Evolutionary conservation across 2,113 vertebrate genomes (phyloP), one percentile per base, ranked within the genome.

Genomic region (Galbula dea): DNA sequence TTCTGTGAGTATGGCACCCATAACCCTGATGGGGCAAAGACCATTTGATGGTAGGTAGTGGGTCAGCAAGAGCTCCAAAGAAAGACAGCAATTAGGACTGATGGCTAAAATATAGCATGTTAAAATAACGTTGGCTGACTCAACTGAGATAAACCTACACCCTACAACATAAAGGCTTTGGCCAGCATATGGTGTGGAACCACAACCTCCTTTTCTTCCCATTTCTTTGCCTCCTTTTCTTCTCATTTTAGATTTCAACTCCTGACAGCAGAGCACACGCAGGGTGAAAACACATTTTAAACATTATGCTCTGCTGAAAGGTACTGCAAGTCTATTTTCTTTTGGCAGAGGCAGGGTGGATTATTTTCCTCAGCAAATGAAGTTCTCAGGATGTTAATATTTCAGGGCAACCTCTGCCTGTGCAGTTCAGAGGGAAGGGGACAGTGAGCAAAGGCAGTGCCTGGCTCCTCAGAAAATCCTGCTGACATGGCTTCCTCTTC

Each of bases 401-500:
- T 62, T 76, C 62, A 84, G 93, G 77, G 84, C 54, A 79, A 45
- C 6, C 92, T 46, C 86, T 65, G 90, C 51, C 63, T 45, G 7
- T 16, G 54, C 76, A 82, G 62, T 21, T 49, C 17, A 1, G 27
- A 88, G 73, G 74, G 22, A 77, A 82, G 86, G 66, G 62, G 34
- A 36, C 1, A 0, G 93, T 0, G 27, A 91, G 79, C 1, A 1
- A 49, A 65, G 82, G 88, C 34, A 3, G 36, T 3, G 16, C 57
- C 19, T 83, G 73, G 59, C 1, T 83, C 63, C 84, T 92, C 63
- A 26, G 86, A 62, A 91, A 85, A 90, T 63, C 93, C 87, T 67
- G 89, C 94, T 94, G 94, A 94, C 81, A 62, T 81, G 85, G 89
- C 93, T 88, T 41, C 84, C 89, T 92, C 93, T 94, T 89, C 92